phyloP scores from a whole-genome alignment of 1,140 invertebrate genomes.

The Ips typographus region DNA sequence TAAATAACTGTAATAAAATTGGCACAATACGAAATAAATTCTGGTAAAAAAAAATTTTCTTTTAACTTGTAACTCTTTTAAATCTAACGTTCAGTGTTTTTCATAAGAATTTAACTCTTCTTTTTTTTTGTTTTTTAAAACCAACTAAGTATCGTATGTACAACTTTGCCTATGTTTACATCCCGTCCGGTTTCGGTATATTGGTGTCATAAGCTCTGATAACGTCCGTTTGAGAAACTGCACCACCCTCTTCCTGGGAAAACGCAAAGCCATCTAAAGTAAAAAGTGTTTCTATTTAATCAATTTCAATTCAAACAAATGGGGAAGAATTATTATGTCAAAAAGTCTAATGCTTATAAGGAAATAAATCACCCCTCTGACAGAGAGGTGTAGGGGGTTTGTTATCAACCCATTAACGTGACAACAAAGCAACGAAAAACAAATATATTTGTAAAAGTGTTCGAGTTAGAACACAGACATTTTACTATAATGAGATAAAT shows the following conservation, averaged over 20 bases:
- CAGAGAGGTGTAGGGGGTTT: no score
- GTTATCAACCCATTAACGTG: no score
- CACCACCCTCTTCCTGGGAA: slow-evolving; percentile 97
- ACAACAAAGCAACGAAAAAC: background rate
- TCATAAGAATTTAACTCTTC: no score
- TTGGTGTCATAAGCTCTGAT: slow-evolving; percentile 93
- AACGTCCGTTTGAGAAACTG: slow-evolving; percentile 87
- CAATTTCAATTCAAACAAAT: slow-evolving; percentile 7
- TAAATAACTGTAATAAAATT: no score
- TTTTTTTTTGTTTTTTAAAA: no score
- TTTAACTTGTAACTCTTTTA: no score
- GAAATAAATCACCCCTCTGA: background rate
- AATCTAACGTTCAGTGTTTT: no score
- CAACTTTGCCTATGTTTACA: slow-evolving; percentile 54
- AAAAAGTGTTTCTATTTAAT: slow-evolving; percentile 14
- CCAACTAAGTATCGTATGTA: no score
- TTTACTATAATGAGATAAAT: slow-evolving; percentile 23
- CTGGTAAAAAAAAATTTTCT: no score
- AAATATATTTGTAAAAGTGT: slow-evolving; percentile 7
- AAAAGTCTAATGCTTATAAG: no score
- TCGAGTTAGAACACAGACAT: slow-evolving; percentile 5
- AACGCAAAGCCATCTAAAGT: slow-evolving; percentile 94
- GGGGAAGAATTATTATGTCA: background rate
- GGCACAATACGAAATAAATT: no score
- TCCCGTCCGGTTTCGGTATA: slow-evolving; percentile 76